These are phyloP conservation scores for Epistrophella euchroma DNA, from an alignment of 2,888 invertebrate species.

Conservation along the genomic window DNA sequence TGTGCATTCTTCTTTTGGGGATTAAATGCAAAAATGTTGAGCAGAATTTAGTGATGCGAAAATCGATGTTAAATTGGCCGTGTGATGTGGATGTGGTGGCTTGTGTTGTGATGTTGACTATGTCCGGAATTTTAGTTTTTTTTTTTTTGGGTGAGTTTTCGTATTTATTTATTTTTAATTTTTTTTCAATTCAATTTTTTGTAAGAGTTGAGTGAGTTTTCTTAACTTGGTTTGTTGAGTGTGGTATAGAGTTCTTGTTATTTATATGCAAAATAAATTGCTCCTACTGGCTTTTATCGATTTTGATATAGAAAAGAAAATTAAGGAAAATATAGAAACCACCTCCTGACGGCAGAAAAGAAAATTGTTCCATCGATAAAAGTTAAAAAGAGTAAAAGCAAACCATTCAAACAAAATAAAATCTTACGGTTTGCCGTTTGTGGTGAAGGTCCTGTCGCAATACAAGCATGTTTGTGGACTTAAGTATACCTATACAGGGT, in stretches of 20 bases:
- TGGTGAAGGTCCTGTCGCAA: neutral
- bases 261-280: neutral
- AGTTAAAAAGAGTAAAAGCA: neutral
- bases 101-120: constrained; percentile 19
- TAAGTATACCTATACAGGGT: too few species aligned
- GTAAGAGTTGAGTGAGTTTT: constrained; percentile 4
- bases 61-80: constrained; percentile 56
- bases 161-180: neutral
- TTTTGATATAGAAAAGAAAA: neutral
- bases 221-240: neutral
- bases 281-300: constrained; percentile 3
- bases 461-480: too few species aligned
- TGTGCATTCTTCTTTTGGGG: constrained; percentile 51
- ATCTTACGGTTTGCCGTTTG: neutral
- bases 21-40: constrained; percentile 45
- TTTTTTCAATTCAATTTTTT: too few species aligned
- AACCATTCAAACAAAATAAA: neutral
- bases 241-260: neutral
- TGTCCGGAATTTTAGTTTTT: constrained; percentile 4
- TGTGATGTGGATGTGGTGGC: constrained; percentile 40
- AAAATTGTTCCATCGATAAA: neutral
- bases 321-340: neutral
- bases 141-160: neutral
- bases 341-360: neutral
- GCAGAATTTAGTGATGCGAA: constrained; percentile 55